Base-by-base conservation (phyloP, 2,888 invertebrate genomes). In the Microctonus hyperodae region DNA sequence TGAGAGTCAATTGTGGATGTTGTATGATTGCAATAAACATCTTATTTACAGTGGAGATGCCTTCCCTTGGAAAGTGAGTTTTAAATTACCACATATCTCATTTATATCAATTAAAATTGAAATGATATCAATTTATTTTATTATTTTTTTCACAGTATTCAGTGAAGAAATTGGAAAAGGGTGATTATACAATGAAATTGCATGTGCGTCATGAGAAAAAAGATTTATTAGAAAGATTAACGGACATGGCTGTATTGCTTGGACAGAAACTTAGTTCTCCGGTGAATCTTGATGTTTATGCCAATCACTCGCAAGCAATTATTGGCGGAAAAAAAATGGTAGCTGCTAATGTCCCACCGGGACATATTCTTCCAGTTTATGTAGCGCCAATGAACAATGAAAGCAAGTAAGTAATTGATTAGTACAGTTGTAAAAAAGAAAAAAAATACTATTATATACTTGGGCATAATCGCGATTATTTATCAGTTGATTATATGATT, bases 1-100 rank as follows among this genome's bases (percentile, higher is more conserved):
- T 82, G 98, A 98, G 85, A 93, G 96, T 7, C 97, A 98, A 85
- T 87, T 98, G 83, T 98, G 98, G 97, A 94, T 97, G 93, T 79
- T 98, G 69, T 98, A 93, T 86, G 96, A 97, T 85, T 85, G 87
- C 66, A 94, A 95, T 84, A 98, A 98, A 85, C 93, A 95, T 79
- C 88, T 93, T 65, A 84, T 97, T 76, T 90, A 90, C 60, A 90
- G 91, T 70, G 97, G 97, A 0, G 97, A 97, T 84, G 96, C 97
- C 1, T 96, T 94, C 84, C 94, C 96, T 0, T 88, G 89, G 23
- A 92, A 92, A 86, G 93, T 92, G 84, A 84, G 74, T 70, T 80
- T 79, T 6, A 23, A n/a, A n/a, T n/a, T n/a, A n/a, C n/a, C n/a
- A 35, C 28, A 25, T 33, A 2, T 37, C 51, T 65, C 50, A 31